Evolutionary conservation across 2,888 invertebrate genomes (phyloP).

Genomic region (Drosophila algonquin): DNA sequence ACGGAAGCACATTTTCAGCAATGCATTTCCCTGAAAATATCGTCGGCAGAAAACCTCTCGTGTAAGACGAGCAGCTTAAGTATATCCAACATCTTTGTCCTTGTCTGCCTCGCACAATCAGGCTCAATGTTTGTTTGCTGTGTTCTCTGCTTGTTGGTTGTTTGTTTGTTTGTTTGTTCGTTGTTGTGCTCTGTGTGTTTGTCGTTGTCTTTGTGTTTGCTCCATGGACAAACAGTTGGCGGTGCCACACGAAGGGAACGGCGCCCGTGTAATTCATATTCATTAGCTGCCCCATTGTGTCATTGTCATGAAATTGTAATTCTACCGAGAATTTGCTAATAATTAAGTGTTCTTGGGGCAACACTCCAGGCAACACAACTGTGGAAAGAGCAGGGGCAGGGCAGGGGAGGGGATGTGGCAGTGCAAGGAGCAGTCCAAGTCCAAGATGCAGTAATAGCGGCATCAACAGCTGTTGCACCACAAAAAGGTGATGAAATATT

Average conservation of each 20-base stretch:
- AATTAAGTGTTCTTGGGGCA: conserved; percentile 43
- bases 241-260: conserved; percentile 23
- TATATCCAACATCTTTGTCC: background rate
- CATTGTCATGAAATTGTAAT: conserved; percentile 55
- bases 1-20: too few species aligned
- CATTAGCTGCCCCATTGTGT: conserved; percentile 70
- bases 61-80: background rate
- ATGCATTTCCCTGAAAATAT: too few species aligned
- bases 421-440: background rate
- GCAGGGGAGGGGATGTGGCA: background rate
- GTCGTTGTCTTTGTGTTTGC: conserved; percentile 33
- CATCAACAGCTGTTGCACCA: background rate
- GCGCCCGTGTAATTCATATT: conserved; percentile 68
- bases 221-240: conserved; percentile 28
- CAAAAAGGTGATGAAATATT: conserved; percentile 17
- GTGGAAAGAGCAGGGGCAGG: background rate
- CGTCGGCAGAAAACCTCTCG: background rate
- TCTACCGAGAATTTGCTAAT: conserved; percentile 41
- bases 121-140: conserved; percentile 49
- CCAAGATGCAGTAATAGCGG: background rate
- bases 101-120: conserved; percentile 41
- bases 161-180: conserved; percentile 38
- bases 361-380: background rate
- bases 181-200: conserved; percentile 18
- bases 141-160: conserved; percentile 43